Percentiles rank a stretch among this genome's conserved stretches.
These are phyloP conservation scores for Aphis craccivora DNA, from an alignment of 1,140 invertebrate genomes.

Conservation along the genomic window DNA sequence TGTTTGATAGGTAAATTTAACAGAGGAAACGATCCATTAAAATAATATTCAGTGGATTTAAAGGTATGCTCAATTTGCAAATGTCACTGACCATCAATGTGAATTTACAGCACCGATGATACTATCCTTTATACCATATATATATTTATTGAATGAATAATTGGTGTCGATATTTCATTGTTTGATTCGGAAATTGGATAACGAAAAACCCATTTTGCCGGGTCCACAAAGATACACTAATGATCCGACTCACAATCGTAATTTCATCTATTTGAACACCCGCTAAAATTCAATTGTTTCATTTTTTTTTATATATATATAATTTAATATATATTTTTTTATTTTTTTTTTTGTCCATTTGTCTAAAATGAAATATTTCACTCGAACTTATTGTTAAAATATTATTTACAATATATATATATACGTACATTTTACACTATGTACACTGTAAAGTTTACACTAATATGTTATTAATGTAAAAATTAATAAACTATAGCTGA, in stretches of 20 bases:
- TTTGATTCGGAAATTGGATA: conserved; percentile 18
- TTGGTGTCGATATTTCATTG: conserved; percentile 24
- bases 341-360: not conserved
- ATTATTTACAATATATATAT: not conserved
- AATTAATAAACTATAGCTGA: not conserved
- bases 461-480: not conserved
- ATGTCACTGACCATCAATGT: not conserved
- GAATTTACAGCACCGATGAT: not conserved
- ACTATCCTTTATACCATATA: not conserved
- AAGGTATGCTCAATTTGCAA: conserved; percentile 11
- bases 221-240: conserved; percentile 23
- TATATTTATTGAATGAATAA: conserved; percentile 23
- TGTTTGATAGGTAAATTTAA: not conserved
- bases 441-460: not conserved
- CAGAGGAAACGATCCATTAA: conserved; percentile 7
- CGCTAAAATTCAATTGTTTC: not conserved
- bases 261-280: conserved; percentile 12
- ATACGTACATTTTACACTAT: not conserved
- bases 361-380: not conserved
- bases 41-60: conserved; percentile 32
- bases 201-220: not conserved
- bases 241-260: not conserved
- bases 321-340: not conserved
- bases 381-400: not conserved
- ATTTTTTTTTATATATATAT: not conserved